Conservation (phyloP, 2,113 vertebrate genomes). For the Micromys minutus region DNA sequence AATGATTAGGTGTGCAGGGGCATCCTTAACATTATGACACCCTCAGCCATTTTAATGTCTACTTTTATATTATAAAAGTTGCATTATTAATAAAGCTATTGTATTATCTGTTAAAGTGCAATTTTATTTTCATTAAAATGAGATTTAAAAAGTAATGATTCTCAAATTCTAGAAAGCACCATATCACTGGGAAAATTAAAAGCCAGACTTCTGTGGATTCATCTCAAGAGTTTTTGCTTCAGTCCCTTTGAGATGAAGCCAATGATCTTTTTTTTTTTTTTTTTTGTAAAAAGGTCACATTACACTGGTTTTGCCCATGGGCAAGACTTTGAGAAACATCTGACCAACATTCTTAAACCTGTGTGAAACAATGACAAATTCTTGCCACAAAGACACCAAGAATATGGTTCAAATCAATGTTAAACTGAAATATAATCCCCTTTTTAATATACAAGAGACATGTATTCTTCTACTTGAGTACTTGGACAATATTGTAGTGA, state of each 20-base stretch:
- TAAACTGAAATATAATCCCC: neutral
- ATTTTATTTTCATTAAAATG: conserved; percentile 8
- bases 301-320: neutral
- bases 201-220: neutral
- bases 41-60: neutral
- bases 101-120: conserved; percentile 2
- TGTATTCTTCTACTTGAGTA: conserved; percentile 25
- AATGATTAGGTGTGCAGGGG: neutral
- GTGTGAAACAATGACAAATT: neutral
- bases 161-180: neutral
- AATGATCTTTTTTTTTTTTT: neutral
- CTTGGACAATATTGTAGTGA: conserved; percentile 3
- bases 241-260: neutral
- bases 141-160: neutral
- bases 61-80: neutral
- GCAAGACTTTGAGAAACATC: neutral
- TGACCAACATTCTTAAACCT: neutral
- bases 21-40: neutral
- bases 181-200: neutral
- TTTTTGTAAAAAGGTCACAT: neutral
- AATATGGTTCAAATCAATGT: neutral
- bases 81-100: neutral
- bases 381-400: neutral
- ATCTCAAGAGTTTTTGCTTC: neutral
- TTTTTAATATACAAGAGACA: neutral